Evolutionary conservation across 2,888 invertebrate genomes (phyloP), one percentile per base, ranked within the genome.

Genomic region (Timema cristinae): DNA sequence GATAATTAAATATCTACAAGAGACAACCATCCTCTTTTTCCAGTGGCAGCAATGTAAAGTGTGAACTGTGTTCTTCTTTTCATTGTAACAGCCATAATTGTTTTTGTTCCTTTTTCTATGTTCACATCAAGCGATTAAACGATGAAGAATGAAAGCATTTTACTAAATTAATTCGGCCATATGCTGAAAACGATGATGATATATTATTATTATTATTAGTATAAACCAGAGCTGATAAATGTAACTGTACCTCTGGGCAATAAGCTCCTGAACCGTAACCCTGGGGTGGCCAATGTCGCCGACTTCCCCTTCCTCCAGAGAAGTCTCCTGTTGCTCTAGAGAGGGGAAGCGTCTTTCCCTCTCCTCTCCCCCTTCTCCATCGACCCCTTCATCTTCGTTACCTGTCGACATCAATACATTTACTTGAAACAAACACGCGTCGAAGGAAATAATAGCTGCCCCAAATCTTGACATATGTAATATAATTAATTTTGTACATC

Each of bases 201-300:
- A 54, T 54, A 4, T 11, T 54, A 4, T 2, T 54, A n/a, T 2
- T 54, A 54, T 54, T 11, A 54, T 54, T 2, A 54, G 11, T 13
- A n/a, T 54, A 13, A n/a, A 13, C 32, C 32, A 4, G 32, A 32
- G 32, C 32, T 32, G 32, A 32, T 32, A 32, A 32, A 63, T 13
- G 32, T 8, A 47, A 61, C 16, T 50, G 2, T 82, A 90, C 90
- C 89, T 85, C 81, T 91, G 90, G 73, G 91, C 89, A 75, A 93
- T 91, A 77, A 93, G 88, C 83, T 92, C 91, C 79, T 92, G 92
- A 56, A 92, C 89, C 49, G 92, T 91, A 54, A 77, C 73, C 59
- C 90, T 83, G 32, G 85, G 84, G 66, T 70, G 67, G 9, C 73
- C 74, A 8, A 66, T 50, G 32, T 71, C 70, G n/a, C 54, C 52